Evolutionary conservation across 2,113 vertebrate genomes (phyloP), one percentile per base, ranked within the genome.

Genomic region (Loxodonta africana): DNA sequence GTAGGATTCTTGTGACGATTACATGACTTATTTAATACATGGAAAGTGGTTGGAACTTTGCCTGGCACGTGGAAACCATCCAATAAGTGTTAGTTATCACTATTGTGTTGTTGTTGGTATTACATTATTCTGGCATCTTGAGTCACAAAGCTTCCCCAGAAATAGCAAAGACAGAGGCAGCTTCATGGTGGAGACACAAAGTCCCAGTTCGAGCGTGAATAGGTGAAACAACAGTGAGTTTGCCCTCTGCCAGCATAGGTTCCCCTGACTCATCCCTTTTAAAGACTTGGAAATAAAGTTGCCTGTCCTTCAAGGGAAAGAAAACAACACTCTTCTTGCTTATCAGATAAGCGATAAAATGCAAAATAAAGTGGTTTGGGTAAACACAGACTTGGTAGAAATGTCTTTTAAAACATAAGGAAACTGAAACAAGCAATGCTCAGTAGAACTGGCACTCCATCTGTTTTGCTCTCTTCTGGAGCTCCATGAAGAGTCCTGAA

Each of bases 391-490:
- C 21, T 96, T 90, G 23, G 3, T 83, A 28, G 53, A 96, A 88
- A 48, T 1, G 9, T 84, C 48, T 97, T 95, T 95, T 81, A 26
- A 96, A 96, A 78, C 5, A 37, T 60, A 76, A 0, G 2, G 0
- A 28, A 83, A 83, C 46, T 25, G 78, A 91, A 84, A 30, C 33
- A 88, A 97, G 85, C 23, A 76, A 5, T n/a, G 17, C 44, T 89
- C 69, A 60, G 88, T 65, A 77, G 83, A 88, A 88, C 21, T 84
- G 48, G 44, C 65, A 14, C 18, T 26, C 95, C 95, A 74, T 96
- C 94, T 97, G 90, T 86, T 96, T 92, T 97, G 44, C 12, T 98
- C 17, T 77, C 20, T 95, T 96, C 62, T 83, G 62, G 76, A 37
- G 48, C 51, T 95, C 91, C 18, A 73, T 90, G 48, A 69, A 41